Evolutionary conservation across 2,888 invertebrate species (phyloP), one percentile per base, ranked within the genome.

Genomic region (Hirtodrosophila confusa): DNA sequence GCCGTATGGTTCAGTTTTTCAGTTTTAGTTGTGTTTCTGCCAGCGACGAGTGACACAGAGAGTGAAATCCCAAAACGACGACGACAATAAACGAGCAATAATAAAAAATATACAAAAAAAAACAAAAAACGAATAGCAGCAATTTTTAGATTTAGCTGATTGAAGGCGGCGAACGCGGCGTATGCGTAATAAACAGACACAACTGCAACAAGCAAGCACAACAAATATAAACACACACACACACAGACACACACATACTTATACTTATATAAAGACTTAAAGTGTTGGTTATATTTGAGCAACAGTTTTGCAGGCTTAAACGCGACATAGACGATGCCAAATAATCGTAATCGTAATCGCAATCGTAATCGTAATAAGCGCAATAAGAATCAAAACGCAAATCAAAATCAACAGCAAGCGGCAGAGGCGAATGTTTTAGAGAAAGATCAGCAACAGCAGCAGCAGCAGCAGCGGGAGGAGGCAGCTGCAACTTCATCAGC

Each of bases 311-410:
- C 58, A 57, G 66, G 55, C 66, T 71, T 50, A 44, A 64, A 64
- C 48, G 40, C 78, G 69, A 71, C 63, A 9, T 72, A 70, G 82
- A 90, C 85, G 75, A 89, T 90, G 91, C 90, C 90, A 58, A 90
- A 88, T 75, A 83, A 90, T 64, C 87, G 86, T 49, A 89, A 88
- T 72, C 88, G 87, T 35, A 89, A 89, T 73, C 89, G 80, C 54
- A 84, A 86, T 68, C 84, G 86, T 62, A 88, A 85, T 64, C 87
- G 89, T 56, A 89, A 86, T 31, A 90, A 86, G 65, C 89, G 89
- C 58, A 90, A 83, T 65, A 86, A 83, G 58, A 86, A 84, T 57
- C 89, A 83, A 61, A 88, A 79, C 53, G 78, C 72, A 44, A 80
- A 80, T 55, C 80, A 62, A 65, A 64, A 39, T 47, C 62, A 66